phyloP scores from a whole-genome alignment of 1,140 invertebrate species.

The Geopemphigus sp. region DNA sequence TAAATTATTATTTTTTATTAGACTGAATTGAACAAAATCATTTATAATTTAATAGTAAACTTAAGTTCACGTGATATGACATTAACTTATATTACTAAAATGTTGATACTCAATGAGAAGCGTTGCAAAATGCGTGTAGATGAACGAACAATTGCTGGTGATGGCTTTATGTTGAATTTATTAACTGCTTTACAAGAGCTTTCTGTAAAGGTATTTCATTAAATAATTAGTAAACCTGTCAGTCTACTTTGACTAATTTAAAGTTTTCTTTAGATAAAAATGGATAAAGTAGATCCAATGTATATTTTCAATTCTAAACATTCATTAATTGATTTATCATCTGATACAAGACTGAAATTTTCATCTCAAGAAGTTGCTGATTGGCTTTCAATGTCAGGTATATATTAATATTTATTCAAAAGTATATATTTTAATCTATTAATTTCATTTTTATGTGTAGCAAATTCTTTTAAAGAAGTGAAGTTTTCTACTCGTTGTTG shows the following conservation, averaged over 20 bases:
- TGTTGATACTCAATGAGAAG: slow-evolving; percentile 80
- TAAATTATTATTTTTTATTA: slow-evolving; percentile 54
- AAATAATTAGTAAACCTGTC: neutral
- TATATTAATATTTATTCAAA: neutral
- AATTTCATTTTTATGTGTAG: slow-evolving; percentile 22
- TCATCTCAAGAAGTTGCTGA: slow-evolving; percentile 74
- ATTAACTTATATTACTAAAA: slow-evolving; percentile 72
- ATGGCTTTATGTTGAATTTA: slow-evolving; percentile 93
- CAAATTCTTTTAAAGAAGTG: slow-evolving; percentile 59
- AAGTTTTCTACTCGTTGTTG: slow-evolving; percentile 96
- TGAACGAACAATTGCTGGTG: slow-evolving; percentile 77
- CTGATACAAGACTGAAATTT: slow-evolving; percentile 77
- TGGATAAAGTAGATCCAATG: slow-evolving; percentile 78
- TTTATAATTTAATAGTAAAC: slow-evolving; percentile 82
- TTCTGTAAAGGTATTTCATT: slow-evolving; percentile 52
- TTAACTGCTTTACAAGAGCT: slow-evolving; percentile 81
- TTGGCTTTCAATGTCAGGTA: slow-evolving; percentile 63
- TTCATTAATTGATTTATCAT: slow-evolving; percentile 70
- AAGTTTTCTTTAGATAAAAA: slow-evolving; percentile 60
- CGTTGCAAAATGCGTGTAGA: slow-evolving; percentile 86
- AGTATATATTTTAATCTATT: neutral
- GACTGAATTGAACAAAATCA: slow-evolving; percentile 73
- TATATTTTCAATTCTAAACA: slow-evolving; percentile 59
- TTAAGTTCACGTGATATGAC: slow-evolving; percentile 70
- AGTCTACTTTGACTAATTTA: neutral